Evolutionary conservation across 2,113 vertebrate species (phyloP), one percentile per base, ranked within the genome.

Genomic region (Ranitomeya variabilis): DNA sequence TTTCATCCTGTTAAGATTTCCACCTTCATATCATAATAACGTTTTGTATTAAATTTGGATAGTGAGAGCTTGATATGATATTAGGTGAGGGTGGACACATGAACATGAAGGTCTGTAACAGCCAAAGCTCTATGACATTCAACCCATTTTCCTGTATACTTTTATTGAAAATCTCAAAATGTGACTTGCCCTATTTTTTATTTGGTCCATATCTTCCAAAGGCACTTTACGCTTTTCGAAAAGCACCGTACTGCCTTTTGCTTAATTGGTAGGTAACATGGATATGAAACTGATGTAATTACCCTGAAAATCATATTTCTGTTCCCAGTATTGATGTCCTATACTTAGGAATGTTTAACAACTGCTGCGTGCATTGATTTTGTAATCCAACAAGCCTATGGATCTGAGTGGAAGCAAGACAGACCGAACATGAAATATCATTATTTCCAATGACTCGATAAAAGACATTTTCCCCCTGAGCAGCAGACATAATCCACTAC

Each of bases 351-450:
- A 88, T 62, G 66, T 57, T 88, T 82, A 82, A 73, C 79, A 82
- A 66, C 86, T 73, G 3, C 60, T 88, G 66, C 62, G n/a, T 52
- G 51, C 59, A 87, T 87, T 80, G 86, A 87, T 87, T 87, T 57
- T 37, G 7, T 60, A 18, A 88, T 82, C 4, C 62, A 80, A 21
- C 45, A 21, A 6, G 16, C 45, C 60, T 69, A 26, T 69, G 12
- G 37, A 66, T 15, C 12, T 26, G 52, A 9, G 54, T 87, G 60
- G 62, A 51, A 55, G 77, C 59, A 12, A 76, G 84, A 77, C 31
- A 31, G n/a, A n/a, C 54, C 15, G 26, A 86, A 73, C 52, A 19
- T n/a, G 59, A 69, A 67, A 67, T 57, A 45, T 60, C 73, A 86
- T 52, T 67, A 87, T 87, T 87, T 67, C 11, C 69, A 64, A 64